Conservation (phyloP, 2,797 vertebrate genomes). For the Rhynchonycteris naso region DNA sequence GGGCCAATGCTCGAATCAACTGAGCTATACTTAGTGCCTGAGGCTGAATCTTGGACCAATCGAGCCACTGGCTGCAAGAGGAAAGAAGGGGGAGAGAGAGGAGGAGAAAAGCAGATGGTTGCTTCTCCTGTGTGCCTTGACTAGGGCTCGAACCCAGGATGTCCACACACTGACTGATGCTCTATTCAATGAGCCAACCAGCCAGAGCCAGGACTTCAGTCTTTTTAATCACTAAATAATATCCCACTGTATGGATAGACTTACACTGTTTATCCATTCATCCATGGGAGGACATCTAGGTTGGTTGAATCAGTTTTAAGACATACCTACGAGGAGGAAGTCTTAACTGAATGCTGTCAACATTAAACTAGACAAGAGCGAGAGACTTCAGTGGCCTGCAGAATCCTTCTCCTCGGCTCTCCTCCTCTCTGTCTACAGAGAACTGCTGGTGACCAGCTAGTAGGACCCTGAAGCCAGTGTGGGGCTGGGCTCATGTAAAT, state of each 20-base stretch:
- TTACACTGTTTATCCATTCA: rapidly evolving
- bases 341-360: neutral
- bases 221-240: neutral
- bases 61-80: too few relatives aligned
- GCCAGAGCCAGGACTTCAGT: neutral
- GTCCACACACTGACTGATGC: too few relatives aligned
- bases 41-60: too few relatives aligned
- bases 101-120: too few relatives aligned
- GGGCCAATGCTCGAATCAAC: too few relatives aligned
- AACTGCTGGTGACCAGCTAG: neutral
- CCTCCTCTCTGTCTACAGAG: rapidly evolving
- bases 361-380: neutral
- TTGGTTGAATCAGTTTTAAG: neutral
- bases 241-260: rapidly evolving
- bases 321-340: neutral
- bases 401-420: neutral
- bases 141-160: too few relatives aligned
- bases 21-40: too few relatives aligned
- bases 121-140: too few relatives aligned
- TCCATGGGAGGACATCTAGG: rapidly evolving
- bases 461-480: neutral
- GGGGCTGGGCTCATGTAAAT: neutral
- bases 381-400: neutral
- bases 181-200: too few relatives aligned
- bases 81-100: too few relatives aligned